phyloP scores from a whole-genome alignment of 2,113 vertebrate genomes.

The Fregata magnificens region DNA sequence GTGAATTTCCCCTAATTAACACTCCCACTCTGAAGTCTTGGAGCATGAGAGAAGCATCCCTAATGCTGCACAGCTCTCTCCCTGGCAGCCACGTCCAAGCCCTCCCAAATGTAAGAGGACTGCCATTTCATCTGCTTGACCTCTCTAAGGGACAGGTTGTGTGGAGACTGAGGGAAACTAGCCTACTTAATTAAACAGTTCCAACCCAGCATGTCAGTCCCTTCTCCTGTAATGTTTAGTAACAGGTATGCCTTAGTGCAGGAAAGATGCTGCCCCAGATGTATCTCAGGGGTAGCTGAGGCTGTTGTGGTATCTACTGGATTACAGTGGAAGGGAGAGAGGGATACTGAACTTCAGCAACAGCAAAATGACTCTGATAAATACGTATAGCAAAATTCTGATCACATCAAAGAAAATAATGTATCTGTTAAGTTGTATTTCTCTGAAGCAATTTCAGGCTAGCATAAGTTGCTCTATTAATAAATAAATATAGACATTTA shows the following conservation, averaged over 20 bases:
- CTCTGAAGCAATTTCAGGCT: not conserved
- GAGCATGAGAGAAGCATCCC: not conserved
- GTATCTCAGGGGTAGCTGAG: not conserved
- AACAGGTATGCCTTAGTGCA: not conserved
- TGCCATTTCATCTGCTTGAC: not conserved
- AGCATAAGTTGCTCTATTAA: not conserved
- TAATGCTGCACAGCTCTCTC: not conserved
- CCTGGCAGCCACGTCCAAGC: fast-evolving
- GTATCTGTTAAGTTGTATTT: not conserved
- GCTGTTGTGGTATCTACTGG: not conserved
- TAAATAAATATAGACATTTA: slow-evolving; percentile 30
- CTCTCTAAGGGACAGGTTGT: not conserved
- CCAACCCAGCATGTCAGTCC: not conserved
- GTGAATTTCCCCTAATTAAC: not conserved
- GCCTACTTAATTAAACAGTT: not conserved
- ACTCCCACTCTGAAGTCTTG: not conserved
- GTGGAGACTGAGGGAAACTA: not conserved
- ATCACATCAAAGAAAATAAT: slow-evolving; percentile 18
- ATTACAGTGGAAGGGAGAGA: not conserved
- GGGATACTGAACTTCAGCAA: not conserved
- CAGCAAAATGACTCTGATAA: not conserved
- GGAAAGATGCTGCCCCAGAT: not conserved
- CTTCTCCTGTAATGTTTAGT: not conserved
- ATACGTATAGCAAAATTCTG: not conserved
- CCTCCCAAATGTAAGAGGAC: not conserved